Evolutionary conservation across 2,888 invertebrate genomes (phyloP).

Genomic region (Plemyria rubiginata): DNA sequence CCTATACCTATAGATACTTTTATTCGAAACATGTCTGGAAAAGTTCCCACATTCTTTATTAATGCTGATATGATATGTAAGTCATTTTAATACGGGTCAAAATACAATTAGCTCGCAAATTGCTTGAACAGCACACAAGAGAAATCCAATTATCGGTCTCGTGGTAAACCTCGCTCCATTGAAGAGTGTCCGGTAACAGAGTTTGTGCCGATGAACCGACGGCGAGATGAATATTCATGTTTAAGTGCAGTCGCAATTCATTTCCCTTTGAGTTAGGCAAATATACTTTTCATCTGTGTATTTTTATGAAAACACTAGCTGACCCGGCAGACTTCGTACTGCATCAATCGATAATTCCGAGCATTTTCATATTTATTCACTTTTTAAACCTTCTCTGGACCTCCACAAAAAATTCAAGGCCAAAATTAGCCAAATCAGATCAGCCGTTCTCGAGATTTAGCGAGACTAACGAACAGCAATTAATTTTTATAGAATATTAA

Average conservation of each 20-base stretch:
- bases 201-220: conserved; percentile 47
- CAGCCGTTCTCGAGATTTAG: too few species aligned
- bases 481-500: too few species aligned
- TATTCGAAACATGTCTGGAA: background rate
- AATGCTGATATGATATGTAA: conserved; percentile 11
- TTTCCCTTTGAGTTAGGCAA: conserved; percentile 26
- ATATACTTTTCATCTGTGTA: conserved; percentile 5
- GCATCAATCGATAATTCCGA: too few species aligned
- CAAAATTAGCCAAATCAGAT: too few species aligned
- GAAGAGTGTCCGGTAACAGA: conserved; percentile 55
- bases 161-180: conserved; percentile 47
- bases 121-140: conserved; percentile 36
- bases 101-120: conserved; percentile 44
- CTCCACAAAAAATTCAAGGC: too few species aligned
- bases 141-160: conserved; percentile 49
- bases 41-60: background rate
- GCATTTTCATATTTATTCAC: too few species aligned
- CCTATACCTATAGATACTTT: too few species aligned
- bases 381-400: too few species aligned
- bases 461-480: too few species aligned
- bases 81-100: conserved; percentile 16
- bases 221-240: conserved; percentile 55
- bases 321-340: too few species aligned
- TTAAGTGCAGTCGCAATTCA: conserved; percentile 40
- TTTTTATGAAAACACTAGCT: conserved; percentile 14